Conservation (phyloP, 2,888 invertebrate genomes). For the Augiades crinisus region DNA sequence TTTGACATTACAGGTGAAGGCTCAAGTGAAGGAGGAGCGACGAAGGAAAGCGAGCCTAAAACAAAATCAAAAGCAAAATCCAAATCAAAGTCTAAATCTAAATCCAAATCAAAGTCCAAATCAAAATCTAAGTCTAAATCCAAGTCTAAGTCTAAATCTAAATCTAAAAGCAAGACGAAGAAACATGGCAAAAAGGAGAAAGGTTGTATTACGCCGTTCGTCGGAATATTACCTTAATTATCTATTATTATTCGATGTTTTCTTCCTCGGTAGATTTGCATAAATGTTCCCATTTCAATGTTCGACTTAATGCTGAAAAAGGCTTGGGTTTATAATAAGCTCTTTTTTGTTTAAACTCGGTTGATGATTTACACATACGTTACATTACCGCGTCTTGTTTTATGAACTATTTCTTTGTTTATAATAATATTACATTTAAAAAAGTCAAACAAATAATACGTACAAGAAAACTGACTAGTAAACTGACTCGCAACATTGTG, state of each 20-base stretch:
- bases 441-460: no score
- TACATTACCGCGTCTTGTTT: no score
- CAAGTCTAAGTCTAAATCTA: conserved; percentile 3
- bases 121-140: conserved; percentile 2
- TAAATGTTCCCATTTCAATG: conserved; percentile 23
- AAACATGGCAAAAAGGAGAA: conserved; percentile 20
- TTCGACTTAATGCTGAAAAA: conserved; percentile 18
- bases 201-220: conserved; percentile 16
- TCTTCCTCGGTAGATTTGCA: conserved; percentile 23
- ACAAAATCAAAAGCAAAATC: neutral
- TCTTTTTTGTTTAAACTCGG: no score
- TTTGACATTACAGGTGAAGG: conserved; percentile 13
- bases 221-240: conserved; percentile 3
- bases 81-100: neutral
- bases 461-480: no score
- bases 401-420: no score
- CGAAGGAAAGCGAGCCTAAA: neutral
- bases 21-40: neutral
- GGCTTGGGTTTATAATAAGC: conserved; percentile 23
- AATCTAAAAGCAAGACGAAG: conserved; percentile 16
- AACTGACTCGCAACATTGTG: no score
- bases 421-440: no score
- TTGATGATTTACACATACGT: no score
- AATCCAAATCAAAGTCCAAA: neutral
- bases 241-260: conserved; percentile 21